phyloP scores from a whole-genome alignment of 2,797 vertebrate species.

The Poeciliopsis turneri region DNA sequence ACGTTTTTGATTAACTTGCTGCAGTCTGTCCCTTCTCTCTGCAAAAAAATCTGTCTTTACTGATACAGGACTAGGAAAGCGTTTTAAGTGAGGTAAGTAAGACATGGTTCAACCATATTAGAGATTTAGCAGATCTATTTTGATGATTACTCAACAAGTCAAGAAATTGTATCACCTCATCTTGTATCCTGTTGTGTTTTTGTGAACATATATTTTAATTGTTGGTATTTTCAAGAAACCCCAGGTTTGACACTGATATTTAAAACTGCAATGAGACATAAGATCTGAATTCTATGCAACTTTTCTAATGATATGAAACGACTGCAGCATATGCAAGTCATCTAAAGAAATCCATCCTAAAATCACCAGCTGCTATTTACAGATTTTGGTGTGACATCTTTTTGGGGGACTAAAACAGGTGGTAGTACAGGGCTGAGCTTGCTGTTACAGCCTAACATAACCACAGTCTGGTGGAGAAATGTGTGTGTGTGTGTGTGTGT shows the following conservation, averaged over 20 bases:
- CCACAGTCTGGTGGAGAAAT: slow-evolving; percentile 17
- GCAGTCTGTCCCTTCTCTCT: slow-evolving; percentile 9
- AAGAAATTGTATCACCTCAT: neutral
- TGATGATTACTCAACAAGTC: neutral
- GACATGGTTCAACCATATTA: slow-evolving; percentile 5
- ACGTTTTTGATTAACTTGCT: slow-evolving; percentile 53
- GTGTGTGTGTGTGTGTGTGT: neutral
- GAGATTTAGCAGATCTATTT: neutral
- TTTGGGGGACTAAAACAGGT: slow-evolving; percentile 64
- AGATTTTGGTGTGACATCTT: slow-evolving; percentile 58
- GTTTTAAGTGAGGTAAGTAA: slow-evolving; percentile 50
- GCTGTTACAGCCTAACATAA: slow-evolving; percentile 27
- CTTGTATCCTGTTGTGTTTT: neutral
- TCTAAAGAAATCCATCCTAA: slow-evolving; percentile 31
- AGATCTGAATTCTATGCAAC: neutral
- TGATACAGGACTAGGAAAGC: slow-evolving; percentile 38
- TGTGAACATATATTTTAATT: neutral
- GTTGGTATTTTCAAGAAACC: neutral
- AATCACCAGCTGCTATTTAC: slow-evolving; percentile 64
- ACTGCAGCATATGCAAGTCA: neutral
- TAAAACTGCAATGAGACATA: neutral
- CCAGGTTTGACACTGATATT: neutral
- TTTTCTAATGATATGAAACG: neutral
- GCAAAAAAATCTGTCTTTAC: slow-evolving; percentile 12
- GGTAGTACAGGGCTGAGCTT: slow-evolving; percentile 30